Evolutionary conservation across 2,113 vertebrate genomes (phyloP), one percentile per base, ranked within the genome.

Genomic region (Burhinus bistriatus): DNA sequence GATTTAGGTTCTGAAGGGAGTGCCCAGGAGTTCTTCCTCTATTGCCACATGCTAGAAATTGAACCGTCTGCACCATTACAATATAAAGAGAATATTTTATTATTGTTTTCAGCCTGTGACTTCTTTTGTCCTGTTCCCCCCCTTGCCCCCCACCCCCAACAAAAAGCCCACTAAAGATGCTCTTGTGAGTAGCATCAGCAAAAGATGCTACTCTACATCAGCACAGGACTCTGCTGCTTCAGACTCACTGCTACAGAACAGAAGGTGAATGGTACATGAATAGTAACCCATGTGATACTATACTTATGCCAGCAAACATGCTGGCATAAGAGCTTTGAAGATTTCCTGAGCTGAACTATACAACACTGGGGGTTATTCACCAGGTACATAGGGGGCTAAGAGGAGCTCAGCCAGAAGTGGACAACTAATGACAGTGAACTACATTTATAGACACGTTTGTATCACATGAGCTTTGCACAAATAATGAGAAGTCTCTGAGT

Each of bases 1-100:
- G 96, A 98, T 97, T 98, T 98, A 96, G 81, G 83, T 97, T 97
- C 95, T 96, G 93, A 96, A 96, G 79, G 51, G 88, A 96, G 94
- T 95, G 86, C 95, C 96, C 92, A 94, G 93, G 76, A 98, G 94
- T 95, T 83, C 91, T 96, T 97, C 83, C 86, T 93, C 82, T 91
- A 44, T 68, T 78, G 85, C 49, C 65, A 79, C 84, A 90, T 58
- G 54, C 83, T 90, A 61, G 93, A 91, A 97, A 96, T 76, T 72
- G 89, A 93, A 82, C n/a, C 2, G 1, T 76, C 57, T 97, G 51
- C 45, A 82, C n/a, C 64, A 81, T 87, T 81, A 84, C 52, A 91
- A 83, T 52, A 82, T 93, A 98, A 97, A 18, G n/a, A 96, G 92
- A 96, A 93, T 92, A 96, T 96, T 83, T 94, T 89, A 97, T 96